Evolutionary conservation across 2,888 invertebrate genomes (phyloP), one percentile per base, ranked within the genome.

Genomic region (Celastrina argiolus): DNA sequence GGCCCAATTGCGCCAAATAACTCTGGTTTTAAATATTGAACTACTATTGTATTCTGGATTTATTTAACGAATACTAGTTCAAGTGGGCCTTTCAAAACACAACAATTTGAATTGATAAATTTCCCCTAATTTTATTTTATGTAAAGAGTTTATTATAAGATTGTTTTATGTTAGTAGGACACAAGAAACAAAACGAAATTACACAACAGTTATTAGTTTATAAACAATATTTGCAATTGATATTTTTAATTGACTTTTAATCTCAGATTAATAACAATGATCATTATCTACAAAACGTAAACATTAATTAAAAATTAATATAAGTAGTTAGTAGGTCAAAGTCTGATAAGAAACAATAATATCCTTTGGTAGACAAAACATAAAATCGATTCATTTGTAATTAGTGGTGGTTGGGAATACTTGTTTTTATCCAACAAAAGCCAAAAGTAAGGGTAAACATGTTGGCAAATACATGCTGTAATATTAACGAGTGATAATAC

Each of bases 221-320:
- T 10, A 45, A 65, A 36, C 18, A 63, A 64, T 14, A 26, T 10
- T 14, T 7, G 36, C 10, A 6, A 34, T 18, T 10, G 10, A 42
- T 39, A 51, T 10, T 28, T n/a, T 4, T 22, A 26, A 26, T 51
- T 51, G 51, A 22, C 10, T 51, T 51, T 51, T 51, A 26, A 51
- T 51, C 22, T 51, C 12, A 51, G 51, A 51, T 51, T 51, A 51
- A 51, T 51, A 51, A 51, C 51, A 51, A 51, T 51, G 22, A 51
- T 26, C 5, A 51, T 14, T 51, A 51, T 26, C 51, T 22, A 14
- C 51, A 51, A 51, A 51, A 51, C n/a, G 36, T 63, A 42, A 56
- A 18, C 22, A 56, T 64, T 26, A n/a, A 58, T 51, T n/a, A 18
- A 18, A 45, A 45, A 18, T 22, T 51, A 22, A 22, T 51, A 51